Evolutionary conservation across 2,888 invertebrate genomes (phyloP), one percentile per base, ranked within the genome.

Genomic region (Criorhina ranunculi): DNA sequence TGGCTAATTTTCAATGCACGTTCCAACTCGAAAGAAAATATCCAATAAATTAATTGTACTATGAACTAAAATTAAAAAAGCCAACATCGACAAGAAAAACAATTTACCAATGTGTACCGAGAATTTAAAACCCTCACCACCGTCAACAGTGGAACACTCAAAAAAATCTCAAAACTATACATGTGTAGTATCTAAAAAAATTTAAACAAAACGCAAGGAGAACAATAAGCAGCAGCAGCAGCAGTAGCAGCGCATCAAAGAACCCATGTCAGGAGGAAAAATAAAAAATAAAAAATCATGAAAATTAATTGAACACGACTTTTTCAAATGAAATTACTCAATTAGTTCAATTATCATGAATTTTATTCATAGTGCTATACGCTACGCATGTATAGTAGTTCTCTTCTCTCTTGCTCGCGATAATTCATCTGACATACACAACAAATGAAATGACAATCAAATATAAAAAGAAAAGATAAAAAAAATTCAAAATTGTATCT

Each of bases 241-340:
- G 12, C 17, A 6, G 15, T 15, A 31, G 24, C 31, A n/a, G 5
- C 31, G 24, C 31, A n/a, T 1, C 31, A 29, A 12, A 24, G 9
- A n/a, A 8, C 31, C 31, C 42, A 19, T 19, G 33, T 15, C 17
- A 31, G n/a, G n/a, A 12, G n/a, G 35, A 35, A 12, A 6, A 19
- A 37, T 12, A 7, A 17, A 17, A 15, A 11, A 8, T 37, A 64
- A 80, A 81, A 86, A 86, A 81, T 53, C 72, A 83, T 78, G 75
- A 83, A 86, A 78, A 82, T 88, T 87, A 88, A 87, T 88, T 88
- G 87, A 87, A 88, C 87, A 87, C 87, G 88, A 88, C 86, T 86
- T 86, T 85, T 80, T 87, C 86, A 87, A 88, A 88, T 88, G 87
- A 88, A 88, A 88, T 88, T 88, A 88, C 86, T 88, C 87, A 87